Conservation (phyloP, 1,140 invertebrate species). For the Trichogramma pretiosum region DNA sequence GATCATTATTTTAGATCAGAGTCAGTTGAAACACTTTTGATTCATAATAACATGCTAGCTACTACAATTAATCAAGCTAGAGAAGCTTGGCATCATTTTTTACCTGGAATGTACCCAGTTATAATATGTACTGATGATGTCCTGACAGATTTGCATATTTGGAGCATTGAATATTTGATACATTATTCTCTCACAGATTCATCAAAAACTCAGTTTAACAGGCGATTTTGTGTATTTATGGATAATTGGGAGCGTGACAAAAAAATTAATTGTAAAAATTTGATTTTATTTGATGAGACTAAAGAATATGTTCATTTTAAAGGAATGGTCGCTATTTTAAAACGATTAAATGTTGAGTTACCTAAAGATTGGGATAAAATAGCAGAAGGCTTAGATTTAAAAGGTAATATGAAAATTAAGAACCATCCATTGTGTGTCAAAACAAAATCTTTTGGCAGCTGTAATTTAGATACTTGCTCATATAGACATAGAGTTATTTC, state of each 20-base stretch:
- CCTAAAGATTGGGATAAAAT: constrained; percentile 18
- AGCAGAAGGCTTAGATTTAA: constrained; percentile 23
- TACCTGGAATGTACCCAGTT: constrained; percentile 31
- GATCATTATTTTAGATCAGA: constrained; percentile 23
- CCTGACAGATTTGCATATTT: constrained; percentile 32
- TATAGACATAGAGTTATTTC: constrained; percentile 33
- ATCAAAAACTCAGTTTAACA: constrained; percentile 35
- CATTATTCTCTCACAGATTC: constrained; percentile 34
- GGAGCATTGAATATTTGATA: constrained; percentile 36
- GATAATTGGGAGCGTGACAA: constrained; percentile 31
- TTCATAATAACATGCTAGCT: constrained; percentile 27
- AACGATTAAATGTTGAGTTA: constrained; percentile 29
- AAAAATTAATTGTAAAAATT: constrained; percentile 26
- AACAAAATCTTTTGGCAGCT: constrained; percentile 36
- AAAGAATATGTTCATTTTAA: constrained; percentile 31
- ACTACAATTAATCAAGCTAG: constrained; percentile 25
- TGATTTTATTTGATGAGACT: constrained; percentile 34
- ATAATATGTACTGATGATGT: constrained; percentile 39
- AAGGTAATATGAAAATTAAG: constrained; percentile 29
- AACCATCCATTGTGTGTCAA: constrained; percentile 32
- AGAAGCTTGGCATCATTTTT: constrained; percentile 6
- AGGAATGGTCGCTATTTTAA: constrained; percentile 31
- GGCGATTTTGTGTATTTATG: constrained; percentile 38
- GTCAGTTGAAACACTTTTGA: constrained; percentile 23
- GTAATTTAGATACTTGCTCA: constrained; percentile 27